Evolutionary conservation across 2,797 vertebrate species (phyloP).

Genomic region (Xiphorhynchus erythropygius): DNA sequence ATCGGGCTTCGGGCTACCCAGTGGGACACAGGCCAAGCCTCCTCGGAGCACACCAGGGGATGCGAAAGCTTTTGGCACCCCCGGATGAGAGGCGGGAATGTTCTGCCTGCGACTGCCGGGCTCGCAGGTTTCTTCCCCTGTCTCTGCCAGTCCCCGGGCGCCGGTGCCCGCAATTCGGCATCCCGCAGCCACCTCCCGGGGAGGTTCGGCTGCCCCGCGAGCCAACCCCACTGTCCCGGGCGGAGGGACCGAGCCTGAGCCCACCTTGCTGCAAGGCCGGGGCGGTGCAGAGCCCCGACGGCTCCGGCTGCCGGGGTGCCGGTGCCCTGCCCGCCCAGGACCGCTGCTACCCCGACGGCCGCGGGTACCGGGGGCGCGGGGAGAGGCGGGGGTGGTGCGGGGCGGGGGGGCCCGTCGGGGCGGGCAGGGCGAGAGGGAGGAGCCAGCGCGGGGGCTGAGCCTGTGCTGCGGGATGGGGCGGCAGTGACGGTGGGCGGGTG

Average conservation of each 20-base stretch:
- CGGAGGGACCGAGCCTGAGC: background rate
- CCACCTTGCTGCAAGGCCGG: background rate
- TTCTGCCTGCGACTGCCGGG: background rate
- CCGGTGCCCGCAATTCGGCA: background rate
- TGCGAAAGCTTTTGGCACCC: background rate
- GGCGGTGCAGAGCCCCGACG: background rate
- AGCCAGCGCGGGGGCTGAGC: constrained; percentile 77
- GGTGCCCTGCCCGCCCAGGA: background rate
- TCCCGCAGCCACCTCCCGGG: background rate
- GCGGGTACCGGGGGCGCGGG: background rate
- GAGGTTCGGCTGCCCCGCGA: background rate
- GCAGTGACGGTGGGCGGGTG: constrained; percentile 70
- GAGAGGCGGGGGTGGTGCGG: background rate
- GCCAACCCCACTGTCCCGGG: background rate
- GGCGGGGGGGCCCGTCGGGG: background rate
- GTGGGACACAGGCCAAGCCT: background rate
- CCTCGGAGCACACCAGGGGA: background rate
- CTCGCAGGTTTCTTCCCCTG: background rate
- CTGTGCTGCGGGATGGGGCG: constrained; percentile 81
- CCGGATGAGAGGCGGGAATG: background rate
- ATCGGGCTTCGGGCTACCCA: background rate
- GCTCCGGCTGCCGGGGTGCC: background rate
- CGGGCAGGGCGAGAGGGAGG: constrained; percentile 12
- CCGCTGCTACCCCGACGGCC: background rate
- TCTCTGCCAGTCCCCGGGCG: background rate